Conservation (phyloP, 2,888 invertebrate genomes). For the Gari tellinella region DNA sequence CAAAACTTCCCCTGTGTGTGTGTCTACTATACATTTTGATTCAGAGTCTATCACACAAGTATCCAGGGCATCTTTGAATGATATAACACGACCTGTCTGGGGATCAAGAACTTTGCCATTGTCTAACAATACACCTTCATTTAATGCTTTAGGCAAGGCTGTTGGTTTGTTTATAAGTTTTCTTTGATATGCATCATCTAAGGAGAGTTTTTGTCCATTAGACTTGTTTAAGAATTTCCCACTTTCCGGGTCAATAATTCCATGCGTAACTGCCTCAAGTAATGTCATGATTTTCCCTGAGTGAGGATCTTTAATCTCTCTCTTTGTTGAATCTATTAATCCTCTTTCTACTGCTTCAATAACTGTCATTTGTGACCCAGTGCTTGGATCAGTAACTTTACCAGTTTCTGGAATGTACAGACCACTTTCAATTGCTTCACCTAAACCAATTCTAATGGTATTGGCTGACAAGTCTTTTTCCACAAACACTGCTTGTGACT, state of each 20-base stretch:
- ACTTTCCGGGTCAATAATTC: slow-evolving; percentile 90
- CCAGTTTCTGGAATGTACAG: slow-evolving; percentile 85
- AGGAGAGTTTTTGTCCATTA: slow-evolving; percentile 90
- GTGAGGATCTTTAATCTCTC: slow-evolving; percentile 92
- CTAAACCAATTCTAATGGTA: slow-evolving; percentile 79
- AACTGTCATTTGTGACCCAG: slow-evolving; percentile 87
- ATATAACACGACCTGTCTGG: slow-evolving; percentile 89
- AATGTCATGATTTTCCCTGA: slow-evolving; percentile 95
- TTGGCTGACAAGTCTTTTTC: slow-evolving; percentile 67
- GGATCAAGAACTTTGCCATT: slow-evolving; percentile 90
- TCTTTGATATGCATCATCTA: slow-evolving; percentile 93
- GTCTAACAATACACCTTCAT: slow-evolving; percentile 85
- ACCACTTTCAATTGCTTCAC: slow-evolving; percentile 83
- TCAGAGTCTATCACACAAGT: slow-evolving; percentile 96
- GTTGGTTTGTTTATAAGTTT: slow-evolving; percentile 86
- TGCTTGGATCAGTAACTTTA: slow-evolving; percentile 84
- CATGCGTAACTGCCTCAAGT: slow-evolving; percentile 95
- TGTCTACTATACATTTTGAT: slow-evolving; percentile 93
- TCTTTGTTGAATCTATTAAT: slow-evolving; percentile 88
- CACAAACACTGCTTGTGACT: slow-evolving; percentile 78
- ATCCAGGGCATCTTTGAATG: slow-evolving; percentile 93
- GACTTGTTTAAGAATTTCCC: slow-evolving; percentile 92
- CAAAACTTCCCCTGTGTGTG: slow-evolving; percentile 91
- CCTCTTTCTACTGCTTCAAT: slow-evolving; percentile 90
- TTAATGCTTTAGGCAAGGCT: slow-evolving; percentile 94